A percentile compares a stretch with the other conserved stretches of the same genome.
These are phyloP conservation scores for Penaeus japonicus DNA, from an alignment of 1,140 invertebrate genomes.

Conservation along the genomic window DNA sequence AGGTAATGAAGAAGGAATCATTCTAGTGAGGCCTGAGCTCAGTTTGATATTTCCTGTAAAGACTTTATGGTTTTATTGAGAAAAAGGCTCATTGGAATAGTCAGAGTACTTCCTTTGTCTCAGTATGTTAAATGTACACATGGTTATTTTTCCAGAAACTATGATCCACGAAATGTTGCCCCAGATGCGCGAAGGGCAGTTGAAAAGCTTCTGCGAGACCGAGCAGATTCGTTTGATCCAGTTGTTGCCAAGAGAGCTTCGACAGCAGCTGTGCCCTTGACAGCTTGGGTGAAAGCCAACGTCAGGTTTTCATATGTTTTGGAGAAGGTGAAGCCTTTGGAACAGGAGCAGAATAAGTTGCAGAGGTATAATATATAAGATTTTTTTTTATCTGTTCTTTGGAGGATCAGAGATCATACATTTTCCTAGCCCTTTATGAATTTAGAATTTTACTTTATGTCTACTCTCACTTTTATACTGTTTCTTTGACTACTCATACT, in stretches of 20 bases:
- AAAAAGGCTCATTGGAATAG: neutral
- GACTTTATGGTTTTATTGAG: neutral
- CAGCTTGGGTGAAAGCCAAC: slow-evolving; percentile 96
- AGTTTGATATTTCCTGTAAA: too few relatives aligned
- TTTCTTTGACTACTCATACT: too few relatives aligned
- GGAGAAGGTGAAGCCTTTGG: slow-evolving; percentile 89
- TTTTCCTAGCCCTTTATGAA: neutral
- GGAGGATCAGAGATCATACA: neutral
- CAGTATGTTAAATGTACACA: neutral
- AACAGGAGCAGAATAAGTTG: slow-evolving; percentile 83
- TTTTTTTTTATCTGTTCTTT: neutral
- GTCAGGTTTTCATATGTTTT: slow-evolving; percentile 90
- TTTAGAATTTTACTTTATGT: neutral
- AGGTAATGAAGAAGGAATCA: slow-evolving; percentile 65
- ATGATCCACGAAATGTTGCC: slow-evolving; percentile 91
- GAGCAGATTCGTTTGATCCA: slow-evolving; percentile 87
- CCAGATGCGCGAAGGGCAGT: slow-evolving; percentile 84
- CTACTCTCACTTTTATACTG: neutral
- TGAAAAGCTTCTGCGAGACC: slow-evolving; percentile 79
- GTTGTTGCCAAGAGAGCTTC: slow-evolving; percentile 91
- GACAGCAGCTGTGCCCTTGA: slow-evolving; percentile 93
- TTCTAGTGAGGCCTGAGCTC: neutral
- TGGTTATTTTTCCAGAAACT: slow-evolving; percentile 64
- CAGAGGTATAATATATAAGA: slow-evolving; percentile 66
- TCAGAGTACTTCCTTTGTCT: neutral